These are phyloP conservation scores for Elmis aenea DNA, from an alignment of 2,888 invertebrate genomes.

Conservation along the genomic window DNA sequence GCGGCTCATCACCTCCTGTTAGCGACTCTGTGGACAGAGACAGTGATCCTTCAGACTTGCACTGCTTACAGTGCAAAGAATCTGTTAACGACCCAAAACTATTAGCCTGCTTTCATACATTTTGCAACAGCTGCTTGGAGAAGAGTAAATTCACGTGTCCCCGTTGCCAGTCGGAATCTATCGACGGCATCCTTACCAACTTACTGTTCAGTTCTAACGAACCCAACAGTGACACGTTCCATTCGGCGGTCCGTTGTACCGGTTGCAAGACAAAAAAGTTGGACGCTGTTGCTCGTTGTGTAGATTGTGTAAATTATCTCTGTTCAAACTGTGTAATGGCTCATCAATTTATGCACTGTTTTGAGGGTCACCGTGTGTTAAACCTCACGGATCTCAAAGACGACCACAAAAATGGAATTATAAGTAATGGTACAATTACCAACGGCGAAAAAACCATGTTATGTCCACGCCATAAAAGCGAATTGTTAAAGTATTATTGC, in stretches of 20 bases:
- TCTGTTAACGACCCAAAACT: constrained; percentile 70
- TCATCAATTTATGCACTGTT: constrained; percentile 98
- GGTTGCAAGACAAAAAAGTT: constrained; percentile 95
- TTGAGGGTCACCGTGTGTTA: constrained; percentile 91
- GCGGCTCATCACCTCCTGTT: constrained; percentile 82
- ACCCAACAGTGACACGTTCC: constrained; percentile 42
- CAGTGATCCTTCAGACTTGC: constrained; percentile 37
- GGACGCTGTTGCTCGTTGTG: constrained; percentile 92
- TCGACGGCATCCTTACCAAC: constrained; percentile 47
- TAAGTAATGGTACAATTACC: constrained; percentile 22
- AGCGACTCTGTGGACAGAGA: constrained; percentile 76
- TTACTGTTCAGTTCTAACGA: constrained; percentile 37
- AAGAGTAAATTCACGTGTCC: constrained; percentile 75
- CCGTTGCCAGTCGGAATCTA: constrained; percentile 51
- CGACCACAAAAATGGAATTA: constrained; percentile 38
- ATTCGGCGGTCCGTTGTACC: constrained; percentile 72
- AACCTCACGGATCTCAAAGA: constrained; percentile 63
- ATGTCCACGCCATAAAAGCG: constrained; percentile 86
- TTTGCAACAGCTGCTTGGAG: constrained; percentile 79
- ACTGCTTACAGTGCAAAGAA: constrained; percentile 71
- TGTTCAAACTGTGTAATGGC: constrained; percentile 98
- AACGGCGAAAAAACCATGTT: constrained; percentile 52
- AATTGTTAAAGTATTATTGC: constrained; percentile 90
- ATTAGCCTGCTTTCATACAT: constrained; percentile 76
- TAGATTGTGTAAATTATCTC: constrained; percentile 93